A percentile compares a stretch with the other conserved stretches of the same genome.
These are phyloP conservation scores for Halictus rubicundus DNA, from an alignment of 1,140 invertebrate species.

Conservation along the genomic window DNA sequence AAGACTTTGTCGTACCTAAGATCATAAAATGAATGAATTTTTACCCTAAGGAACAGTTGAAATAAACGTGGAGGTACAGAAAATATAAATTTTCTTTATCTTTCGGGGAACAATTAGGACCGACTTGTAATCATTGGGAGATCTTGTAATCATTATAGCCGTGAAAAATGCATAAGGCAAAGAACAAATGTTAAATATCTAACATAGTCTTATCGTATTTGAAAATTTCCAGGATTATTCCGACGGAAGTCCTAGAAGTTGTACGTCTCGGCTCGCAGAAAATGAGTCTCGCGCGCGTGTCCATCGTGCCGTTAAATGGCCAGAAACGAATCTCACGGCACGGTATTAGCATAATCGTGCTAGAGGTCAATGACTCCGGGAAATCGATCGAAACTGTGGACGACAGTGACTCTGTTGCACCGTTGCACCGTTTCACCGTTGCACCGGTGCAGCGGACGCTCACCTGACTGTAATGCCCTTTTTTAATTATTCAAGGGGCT, in stretches of 20 bases:
- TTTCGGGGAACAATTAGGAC: too few species aligned
- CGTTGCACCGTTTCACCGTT: constrained; percentile 10
- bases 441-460: not conserved
- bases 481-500: constrained; percentile 42
- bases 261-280: not conserved
- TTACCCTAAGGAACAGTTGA: too few species aligned
- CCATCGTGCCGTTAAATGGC: not conserved
- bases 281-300: not conserved
- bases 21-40: too few species aligned
- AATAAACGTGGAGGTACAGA: too few species aligned
- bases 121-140: too few species aligned
- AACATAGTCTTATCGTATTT: not conserved
- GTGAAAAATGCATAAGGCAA: too few species aligned
- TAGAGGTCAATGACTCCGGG: constrained; percentile 43
- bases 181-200: too few species aligned
- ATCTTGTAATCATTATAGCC: too few species aligned
- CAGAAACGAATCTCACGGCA: not conserved
- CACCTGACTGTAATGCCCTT: constrained; percentile 46
- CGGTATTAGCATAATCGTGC: constrained; percentile 40
- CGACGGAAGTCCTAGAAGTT: not conserved
- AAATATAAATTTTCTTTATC: too few species aligned
- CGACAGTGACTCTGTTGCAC: constrained; percentile 40
- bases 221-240: not conserved
- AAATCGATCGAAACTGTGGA: constrained; percentile 42
- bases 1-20: too few species aligned